phyloP scores from a whole-genome alignment of 2,113 vertebrate genomes.

The Gracilinanus agilis region DNA sequence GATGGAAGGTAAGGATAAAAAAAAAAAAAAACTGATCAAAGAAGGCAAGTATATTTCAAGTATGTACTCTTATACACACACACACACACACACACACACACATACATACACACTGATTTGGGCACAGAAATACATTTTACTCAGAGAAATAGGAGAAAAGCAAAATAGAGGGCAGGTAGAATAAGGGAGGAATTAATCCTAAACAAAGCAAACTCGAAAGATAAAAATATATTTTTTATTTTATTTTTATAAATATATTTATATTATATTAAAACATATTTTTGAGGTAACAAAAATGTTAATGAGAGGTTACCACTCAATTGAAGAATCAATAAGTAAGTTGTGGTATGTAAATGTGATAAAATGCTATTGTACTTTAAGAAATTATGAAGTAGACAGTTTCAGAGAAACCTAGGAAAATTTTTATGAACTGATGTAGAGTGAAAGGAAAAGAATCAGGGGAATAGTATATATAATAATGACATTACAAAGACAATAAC shows the following conservation, averaged over 20 bases:
- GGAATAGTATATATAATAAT: neutral
- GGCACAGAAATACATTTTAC: neutral
- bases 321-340: neutral
- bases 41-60: too few species aligned
- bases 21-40: too few species aligned
- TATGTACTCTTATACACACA: too few species aligned
- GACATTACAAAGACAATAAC: neutral
- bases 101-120: too few species aligned
- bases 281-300: neutral
- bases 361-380: neutral
- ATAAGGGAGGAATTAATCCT: neutral
- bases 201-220: neutral
- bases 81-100: too few species aligned
- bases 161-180: neutral
- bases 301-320: neutral
- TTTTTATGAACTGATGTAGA: neutral
- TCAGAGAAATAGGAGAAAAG: neutral
- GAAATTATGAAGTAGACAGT: neutral
- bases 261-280: too few species aligned
- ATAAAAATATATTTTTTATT: neutral
- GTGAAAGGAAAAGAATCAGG: neutral
- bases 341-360: neutral
- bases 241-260: too few species aligned
- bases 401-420: neutral
- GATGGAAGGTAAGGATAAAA: too few species aligned